phyloP scores from a whole-genome alignment of 2,888 invertebrate species.

The Xestia xanthographa region DNA sequence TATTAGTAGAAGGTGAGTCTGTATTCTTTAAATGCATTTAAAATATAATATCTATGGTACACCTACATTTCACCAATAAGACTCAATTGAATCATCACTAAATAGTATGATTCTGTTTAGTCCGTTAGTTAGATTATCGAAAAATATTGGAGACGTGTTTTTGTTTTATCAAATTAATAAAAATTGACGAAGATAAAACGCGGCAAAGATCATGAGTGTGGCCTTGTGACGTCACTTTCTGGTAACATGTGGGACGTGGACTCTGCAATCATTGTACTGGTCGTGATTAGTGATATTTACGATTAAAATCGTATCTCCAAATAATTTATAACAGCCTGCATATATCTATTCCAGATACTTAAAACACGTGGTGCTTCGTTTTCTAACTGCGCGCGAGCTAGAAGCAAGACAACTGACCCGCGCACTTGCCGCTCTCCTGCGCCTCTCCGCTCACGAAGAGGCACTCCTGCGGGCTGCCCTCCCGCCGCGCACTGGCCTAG shows the following conservation, averaged over 20 bases:
- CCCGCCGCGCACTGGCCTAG: conserved; percentile 83
- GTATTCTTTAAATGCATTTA: not conserved
- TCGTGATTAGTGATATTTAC: not conserved
- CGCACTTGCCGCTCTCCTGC: conserved; percentile 95
- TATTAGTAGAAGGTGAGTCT: conserved; percentile 90
- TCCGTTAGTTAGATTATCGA: too few species aligned
- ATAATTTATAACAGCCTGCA: not conserved
- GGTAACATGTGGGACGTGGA: too few species aligned
- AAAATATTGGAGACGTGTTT: too few species aligned
- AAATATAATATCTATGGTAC: not conserved
- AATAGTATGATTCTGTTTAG: too few species aligned
- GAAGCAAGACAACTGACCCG: conserved; percentile 97
- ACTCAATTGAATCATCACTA: too few species aligned
- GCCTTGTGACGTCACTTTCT: too few species aligned
- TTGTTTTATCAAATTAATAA: too few species aligned
- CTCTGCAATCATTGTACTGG: too few species aligned
- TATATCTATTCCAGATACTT: conserved; percentile 90
- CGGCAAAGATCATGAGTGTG: too few species aligned
- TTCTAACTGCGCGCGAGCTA: conserved; percentile 96
- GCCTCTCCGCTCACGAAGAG: conserved; percentile 96
- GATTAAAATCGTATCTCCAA: not conserved
- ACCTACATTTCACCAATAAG: not conserved
- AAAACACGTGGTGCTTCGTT: conserved; percentile 98
- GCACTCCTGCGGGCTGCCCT: conserved; percentile 95
- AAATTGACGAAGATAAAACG: too few species aligned